Conservation (phyloP, 2,888 invertebrate species). For the Slavum lentiscoides region DNA sequence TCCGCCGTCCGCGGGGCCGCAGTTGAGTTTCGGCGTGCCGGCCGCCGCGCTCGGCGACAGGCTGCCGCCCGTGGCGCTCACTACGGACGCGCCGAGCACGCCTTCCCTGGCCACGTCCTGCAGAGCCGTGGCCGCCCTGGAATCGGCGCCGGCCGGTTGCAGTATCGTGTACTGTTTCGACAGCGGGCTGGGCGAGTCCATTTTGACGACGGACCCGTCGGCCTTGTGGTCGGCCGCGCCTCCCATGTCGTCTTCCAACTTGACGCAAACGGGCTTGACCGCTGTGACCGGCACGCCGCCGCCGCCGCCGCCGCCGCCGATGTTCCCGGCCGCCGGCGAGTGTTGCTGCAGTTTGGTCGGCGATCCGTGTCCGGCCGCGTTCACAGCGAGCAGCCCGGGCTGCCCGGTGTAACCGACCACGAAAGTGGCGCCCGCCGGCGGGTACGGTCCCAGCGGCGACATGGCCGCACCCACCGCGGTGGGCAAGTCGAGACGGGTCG, state of each 20-base stretch:
- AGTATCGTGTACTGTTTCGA: slow-evolving; percentile 85
- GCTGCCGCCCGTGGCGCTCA: slow-evolving; percentile 58
- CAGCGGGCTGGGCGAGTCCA: slow-evolving; percentile 58
- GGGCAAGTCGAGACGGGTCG: slow-evolving; percentile 57
- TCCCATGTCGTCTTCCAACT: slow-evolving; percentile 57
- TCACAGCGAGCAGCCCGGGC: neutral
- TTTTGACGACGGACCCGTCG: slow-evolving; percentile 27
- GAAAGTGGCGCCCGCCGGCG: slow-evolving; percentile 73
- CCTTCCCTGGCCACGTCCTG: slow-evolving; percentile 76
- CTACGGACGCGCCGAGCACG: slow-evolving; percentile 67
- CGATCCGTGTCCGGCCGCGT: slow-evolving; percentile 3
- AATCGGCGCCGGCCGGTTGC: slow-evolving; percentile 76
- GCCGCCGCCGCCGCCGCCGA: slow-evolving; percentile 49
- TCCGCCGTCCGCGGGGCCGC: slow-evolving; percentile 56
- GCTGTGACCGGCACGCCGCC: slow-evolving; percentile 52
- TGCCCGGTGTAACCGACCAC: slow-evolving; percentile 70
- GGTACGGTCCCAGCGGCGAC: slow-evolving; percentile 63
- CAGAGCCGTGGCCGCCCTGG: slow-evolving; percentile 78
- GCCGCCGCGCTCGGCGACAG: slow-evolving; percentile 48
- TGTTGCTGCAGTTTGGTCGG: slow-evolving; percentile 24
- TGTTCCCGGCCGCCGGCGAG: slow-evolving; percentile 42
- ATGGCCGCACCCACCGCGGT: slow-evolving; percentile 58
- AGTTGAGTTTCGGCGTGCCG: slow-evolving; percentile 58
- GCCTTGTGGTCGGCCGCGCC: slow-evolving; percentile 59
- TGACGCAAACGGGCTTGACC: slow-evolving; percentile 61